These are phyloP conservation scores for Henricia sp. DNA, from an alignment of 53 echinoderm and acorn worm species.

Conservation along the genomic window DNA sequence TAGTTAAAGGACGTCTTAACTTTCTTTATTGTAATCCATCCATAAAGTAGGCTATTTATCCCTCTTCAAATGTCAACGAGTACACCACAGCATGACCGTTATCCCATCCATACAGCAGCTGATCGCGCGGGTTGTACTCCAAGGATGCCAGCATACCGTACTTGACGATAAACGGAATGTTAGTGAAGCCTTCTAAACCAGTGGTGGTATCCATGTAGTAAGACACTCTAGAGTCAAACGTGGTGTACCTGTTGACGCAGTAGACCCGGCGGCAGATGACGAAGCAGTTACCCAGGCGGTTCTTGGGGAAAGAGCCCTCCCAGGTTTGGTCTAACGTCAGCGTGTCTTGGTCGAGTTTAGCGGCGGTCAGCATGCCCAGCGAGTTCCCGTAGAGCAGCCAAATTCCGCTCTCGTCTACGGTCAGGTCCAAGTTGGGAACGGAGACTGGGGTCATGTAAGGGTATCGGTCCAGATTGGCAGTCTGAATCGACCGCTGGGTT, in stretches of 20 bases:
- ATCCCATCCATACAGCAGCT: slow-evolving; percentile 84
- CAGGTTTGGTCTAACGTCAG: slow-evolving; percentile 57
- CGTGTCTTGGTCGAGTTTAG: slow-evolving; percentile 66
- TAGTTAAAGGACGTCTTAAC: too few relatives aligned
- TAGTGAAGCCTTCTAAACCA: slow-evolving; percentile 37
- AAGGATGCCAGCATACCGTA: slow-evolving; percentile 73
- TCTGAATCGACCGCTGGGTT: not conserved
- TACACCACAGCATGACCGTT: slow-evolving; percentile 82
- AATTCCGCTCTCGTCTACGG: slow-evolving; percentile 54
- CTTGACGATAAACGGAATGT: slow-evolving; percentile 76
- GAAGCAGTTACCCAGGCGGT: slow-evolving; percentile 73
- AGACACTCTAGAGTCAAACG: slow-evolving; percentile 38
- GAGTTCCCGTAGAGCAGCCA: slow-evolving; percentile 70
- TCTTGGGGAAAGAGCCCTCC: slow-evolving; percentile 69
- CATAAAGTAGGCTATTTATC: too few relatives aligned
- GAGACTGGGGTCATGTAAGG: not conserved
- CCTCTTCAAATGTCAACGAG: slow-evolving; percentile 65
- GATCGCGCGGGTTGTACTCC: slow-evolving; percentile 80
- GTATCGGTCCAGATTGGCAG: not conserved
- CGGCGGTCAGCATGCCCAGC: slow-evolving; percentile 47
- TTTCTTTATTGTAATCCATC: too few relatives aligned
- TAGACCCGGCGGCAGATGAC: slow-evolving; percentile 69
- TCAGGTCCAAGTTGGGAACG: slow-evolving; percentile 31
- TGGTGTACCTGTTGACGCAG: slow-evolving; percentile 62
- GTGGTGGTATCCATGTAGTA: slow-evolving; percentile 66